Base-by-base conservation (phyloP, 2,113 vertebrate genomes). In the Coryphaenoides rupestris region DNA sequence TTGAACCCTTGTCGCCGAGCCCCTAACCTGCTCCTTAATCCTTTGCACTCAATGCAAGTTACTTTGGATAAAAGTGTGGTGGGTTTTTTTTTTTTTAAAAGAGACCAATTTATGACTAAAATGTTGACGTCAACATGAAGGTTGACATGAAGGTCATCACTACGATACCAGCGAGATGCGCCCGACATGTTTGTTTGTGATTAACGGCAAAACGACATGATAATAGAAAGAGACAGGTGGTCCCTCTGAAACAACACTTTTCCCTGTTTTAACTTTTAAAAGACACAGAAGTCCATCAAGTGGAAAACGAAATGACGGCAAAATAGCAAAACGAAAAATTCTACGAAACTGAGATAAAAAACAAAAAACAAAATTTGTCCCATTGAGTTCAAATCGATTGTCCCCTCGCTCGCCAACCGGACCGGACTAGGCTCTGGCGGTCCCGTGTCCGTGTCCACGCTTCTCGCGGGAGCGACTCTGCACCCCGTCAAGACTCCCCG, bases 321-420 rank as follows among this genome's bases (percentile, higher is more conserved):
- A n/a, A n/a, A n/a, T n/a, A n/a, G n/a, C n/a, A n/a, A n/a, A n/a
- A n/a, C n/a, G n/a, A n/a, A n/a, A n/a, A n/a, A n/a, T n/a, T n/a
- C n/a, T n/a, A n/a, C n/a, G n/a, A n/a, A n/a, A n/a, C n/a, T n/a
- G n/a, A 50, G n/a, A 50, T 50, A 50, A 50, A 16, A 50, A 17
- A 16, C 5, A 17, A 45, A n/a, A 17, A 50, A 50, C 47, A 50
- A 50, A n/a, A 50, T 50, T 50, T 17, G 15, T n/a, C 47, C 6
- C 9, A 16, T 50, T 50, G 47, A n/a, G 15, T 50, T 50, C n/a
- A 50, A 50, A 16, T 13, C 19, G 16, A 26, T 17, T 21, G 68
- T 62, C 33, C 62, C 40, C 56, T 65, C 75, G 63, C 75, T 66
- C 68, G 45, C 61, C 57, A n/a, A n/a, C n/a, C n/a, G n/a, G n/a